Percentiles rank a stretch among this genome's conserved stretches.
Conservation (phyloP, 1,140 invertebrate species). For the Trichomalopsis sarcophagae region DNA sequence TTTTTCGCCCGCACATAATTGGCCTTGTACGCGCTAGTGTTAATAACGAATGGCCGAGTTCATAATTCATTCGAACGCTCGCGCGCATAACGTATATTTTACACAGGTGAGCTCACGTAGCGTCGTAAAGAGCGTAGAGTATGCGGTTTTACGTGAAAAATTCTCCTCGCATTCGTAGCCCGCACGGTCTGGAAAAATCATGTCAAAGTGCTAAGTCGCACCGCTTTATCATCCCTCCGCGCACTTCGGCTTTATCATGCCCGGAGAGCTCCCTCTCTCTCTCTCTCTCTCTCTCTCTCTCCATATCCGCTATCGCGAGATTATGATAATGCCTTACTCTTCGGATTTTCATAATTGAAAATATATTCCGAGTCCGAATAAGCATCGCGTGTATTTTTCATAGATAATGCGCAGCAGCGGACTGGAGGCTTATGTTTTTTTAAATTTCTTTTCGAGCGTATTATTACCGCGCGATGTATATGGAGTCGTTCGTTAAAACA, state of each 20-base stretch:
- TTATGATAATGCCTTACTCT: constrained; percentile 37
- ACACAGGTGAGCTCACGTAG: not conserved
- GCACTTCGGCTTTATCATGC: constrained; percentile 14
- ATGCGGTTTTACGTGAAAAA: constrained; percentile 27
- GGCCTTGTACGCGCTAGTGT: not conserved
- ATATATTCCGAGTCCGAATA: not conserved
- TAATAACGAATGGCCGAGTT: too few relatives aligned
- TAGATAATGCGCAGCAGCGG: not conserved
- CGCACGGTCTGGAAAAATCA: constrained; percentile 34
- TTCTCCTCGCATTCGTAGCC: constrained; percentile 16
- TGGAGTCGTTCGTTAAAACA: not conserved
- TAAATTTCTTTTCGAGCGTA: not conserved
- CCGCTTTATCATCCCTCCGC: constrained; percentile 35
- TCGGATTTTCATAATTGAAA: constrained; percentile 39
- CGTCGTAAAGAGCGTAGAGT: not conserved
- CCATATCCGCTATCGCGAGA: constrained; percentile 1
- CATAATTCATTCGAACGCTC: too few relatives aligned
- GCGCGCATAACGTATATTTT: not conserved
- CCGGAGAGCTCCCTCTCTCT: not conserved
- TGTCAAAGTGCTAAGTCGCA: constrained; percentile 32
- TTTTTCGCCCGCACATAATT: not conserved
- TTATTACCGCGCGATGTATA: not conserved
- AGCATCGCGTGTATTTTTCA: not conserved
- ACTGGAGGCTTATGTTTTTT: not conserved
- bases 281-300: not conserved